Base-by-base conservation (phyloP, 2,797 vertebrate genomes). In the Centropyge bicolor region DNA sequence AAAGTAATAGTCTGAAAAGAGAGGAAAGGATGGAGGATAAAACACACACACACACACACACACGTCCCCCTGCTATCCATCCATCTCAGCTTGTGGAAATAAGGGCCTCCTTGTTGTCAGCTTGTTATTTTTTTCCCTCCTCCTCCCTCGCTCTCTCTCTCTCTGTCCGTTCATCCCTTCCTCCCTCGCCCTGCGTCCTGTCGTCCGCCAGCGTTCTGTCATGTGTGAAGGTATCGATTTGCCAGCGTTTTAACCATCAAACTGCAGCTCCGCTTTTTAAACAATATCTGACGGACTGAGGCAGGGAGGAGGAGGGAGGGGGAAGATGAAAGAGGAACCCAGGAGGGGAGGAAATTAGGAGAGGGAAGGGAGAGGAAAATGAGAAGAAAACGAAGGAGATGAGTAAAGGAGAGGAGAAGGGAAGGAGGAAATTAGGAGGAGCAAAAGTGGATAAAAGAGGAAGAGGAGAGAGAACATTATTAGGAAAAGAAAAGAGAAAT, bases 211-310 rank as follows among this genome's bases (percentile, higher is more conserved):
- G 92, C 89, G 78, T 79, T 95, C 94, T 94, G 93, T 96, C 88
- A 92, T 96, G 91, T 94, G 91, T 95, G 94, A 96, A 95, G 88
- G 94, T 96, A 95, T 91, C 96, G 91, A 94, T 96, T 96, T 96
- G 93, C 93, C 95, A 95, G 86, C 88, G 88, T 96, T 97, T 96
- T 96, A 96, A 94, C 91, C 90, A 92, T 95, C 95, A 96, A 94
- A 93, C 93, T 91, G 93, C 92, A 92, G 94, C 92, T 91, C 80
- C 92, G 89, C 90, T 96, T 94, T 95, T 95, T 94, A 96, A 95
- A 95, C 93, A 94, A 93, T 94, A 95, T 95, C 83, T 95, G 91
- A 91, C 80, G 89, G 93, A 94, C 85, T 79, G 81, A 64, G 4
- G 49, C 74, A 31, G 62, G 48, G 36, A 8, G 24, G 49, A 36